Base-by-base conservation (phyloP, 2,888 invertebrate genomes). In the Plebejus anna region DNA sequence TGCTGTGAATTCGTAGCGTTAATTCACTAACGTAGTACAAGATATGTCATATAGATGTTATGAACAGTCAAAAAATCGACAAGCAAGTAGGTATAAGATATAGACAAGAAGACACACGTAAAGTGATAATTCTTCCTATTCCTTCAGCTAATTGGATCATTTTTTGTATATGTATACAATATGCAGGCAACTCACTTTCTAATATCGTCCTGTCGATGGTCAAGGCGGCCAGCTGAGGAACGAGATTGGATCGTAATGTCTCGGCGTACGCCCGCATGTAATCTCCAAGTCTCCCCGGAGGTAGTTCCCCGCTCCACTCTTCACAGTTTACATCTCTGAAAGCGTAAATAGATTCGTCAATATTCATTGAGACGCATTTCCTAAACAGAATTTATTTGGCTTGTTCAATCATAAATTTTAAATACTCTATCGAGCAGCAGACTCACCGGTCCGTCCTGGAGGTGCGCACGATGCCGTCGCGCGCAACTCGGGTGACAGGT, bases 381-480 rank as follows among this genome's bases (percentile, higher is more conserved):
- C 13, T 9, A 9, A 42, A 42, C 42, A 42, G 9, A 47, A 9
- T 47, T 47, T 47, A 47, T 11, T 47, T 9, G 47, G 47, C 47
- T 47, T 11, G 9, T 9, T 71, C 9, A 11, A 22, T 42, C 3
- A 5, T 75, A 22, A 16, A 4, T 28, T 57, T 13, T n/a, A 57
- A 7, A 75, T 28, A 7, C 22, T 73, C 51, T n/a, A 70, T 47
- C 28, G 28, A 61, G 61, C 28, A 11, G 61, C 9, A n/a, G 6
- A 72, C 79, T 75, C 86, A 88, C 79, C 83, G 81, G 61, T 83
- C 83, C 32, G 83, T 83, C 75, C 79, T 78, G 9, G 86, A 82
- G 1, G 98, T 97, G 76, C 98, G 95, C 77, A 99, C 94, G 81
- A 99, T 96, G 5, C 99, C 99, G 85, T 99, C 98, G 78, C 97